Evolutionary conservation across 2,888 invertebrate genomes (phyloP).

Genomic region (Ornithoptera alexandrae): DNA sequence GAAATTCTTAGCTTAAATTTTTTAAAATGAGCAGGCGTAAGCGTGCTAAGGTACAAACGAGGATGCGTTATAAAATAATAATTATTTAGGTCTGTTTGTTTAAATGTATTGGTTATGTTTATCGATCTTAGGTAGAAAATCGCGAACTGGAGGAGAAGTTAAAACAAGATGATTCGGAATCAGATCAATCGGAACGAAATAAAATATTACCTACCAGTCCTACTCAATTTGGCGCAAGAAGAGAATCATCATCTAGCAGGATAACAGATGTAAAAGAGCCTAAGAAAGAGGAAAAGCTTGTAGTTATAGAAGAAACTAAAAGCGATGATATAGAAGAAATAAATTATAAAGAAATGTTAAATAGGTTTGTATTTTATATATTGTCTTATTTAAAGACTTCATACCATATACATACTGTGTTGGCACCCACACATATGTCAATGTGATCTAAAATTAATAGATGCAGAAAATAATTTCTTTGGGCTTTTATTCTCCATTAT

Average conservation of each 20-base stretch:
- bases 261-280: slow-evolving; percentile 65
- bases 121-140: slow-evolving; percentile 68
- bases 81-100: slow-evolving; percentile 34
- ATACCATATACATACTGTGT: no score
- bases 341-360: slow-evolving; percentile 70
- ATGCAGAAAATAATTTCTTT: no score
- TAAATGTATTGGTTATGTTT: slow-evolving; percentile 79
- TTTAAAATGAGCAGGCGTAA: slow-evolving; percentile 81
- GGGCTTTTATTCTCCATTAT: no score
- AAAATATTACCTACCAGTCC: slow-evolving; percentile 81
- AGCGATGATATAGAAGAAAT: slow-evolving; percentile 85
- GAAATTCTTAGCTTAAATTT: background rate
- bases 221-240: slow-evolving; percentile 66
- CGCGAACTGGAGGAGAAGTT: slow-evolving; percentile 84
- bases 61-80: background rate
- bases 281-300: slow-evolving; percentile 72
- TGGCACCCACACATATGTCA: no score
- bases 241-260: slow-evolving; percentile 76
- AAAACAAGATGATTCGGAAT: slow-evolving; percentile 82
- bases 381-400: background rate
- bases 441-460: no score
- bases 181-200: slow-evolving; percentile 82
- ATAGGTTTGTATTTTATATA: slow-evolving; percentile 49
- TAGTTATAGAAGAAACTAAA: slow-evolving; percentile 71
- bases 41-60: slow-evolving; percentile 70